Evolutionary conservation across 1,140 invertebrate genomes (phyloP).

Genomic region (Scylla paramamosain): DNA sequence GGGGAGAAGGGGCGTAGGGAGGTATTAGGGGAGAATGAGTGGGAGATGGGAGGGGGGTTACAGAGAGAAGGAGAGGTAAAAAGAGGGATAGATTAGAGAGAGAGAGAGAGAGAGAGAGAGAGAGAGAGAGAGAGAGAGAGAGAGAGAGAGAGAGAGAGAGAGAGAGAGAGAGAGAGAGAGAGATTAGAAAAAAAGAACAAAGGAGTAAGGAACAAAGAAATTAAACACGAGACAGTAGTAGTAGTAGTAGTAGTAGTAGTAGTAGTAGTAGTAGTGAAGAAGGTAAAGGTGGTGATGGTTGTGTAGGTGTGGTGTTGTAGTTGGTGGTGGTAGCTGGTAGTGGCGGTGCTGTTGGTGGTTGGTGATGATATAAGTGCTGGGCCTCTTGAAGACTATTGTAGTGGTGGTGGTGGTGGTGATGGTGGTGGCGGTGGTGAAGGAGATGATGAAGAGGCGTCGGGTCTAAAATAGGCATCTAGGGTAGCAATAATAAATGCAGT

Average conservation of each 20-base stretch:
- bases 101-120: neutral
- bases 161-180: neutral
- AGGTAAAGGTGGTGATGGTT: neutral
- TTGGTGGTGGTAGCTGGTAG: too few relatives aligned
- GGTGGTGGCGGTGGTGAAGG: too few relatives aligned
- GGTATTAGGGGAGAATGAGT: too few relatives aligned
- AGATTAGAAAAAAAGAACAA: neutral
- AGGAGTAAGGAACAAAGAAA: neutral
- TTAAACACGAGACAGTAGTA: neutral
- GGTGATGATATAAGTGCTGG: too few relatives aligned
- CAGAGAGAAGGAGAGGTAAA: neutral
- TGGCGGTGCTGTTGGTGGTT: too few relatives aligned
- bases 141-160: constrained; percentile 4
- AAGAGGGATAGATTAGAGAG: neutral
- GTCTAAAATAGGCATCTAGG: too few relatives aligned
- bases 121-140: neutral
- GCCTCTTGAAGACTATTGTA: too few relatives aligned
- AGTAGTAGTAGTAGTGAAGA: neutral
- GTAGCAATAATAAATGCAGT: too few relatives aligned
- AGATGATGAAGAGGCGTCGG: too few relatives aligned
- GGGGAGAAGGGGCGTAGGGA: neutral
- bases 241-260: too few relatives aligned
- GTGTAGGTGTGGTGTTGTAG: too few relatives aligned
- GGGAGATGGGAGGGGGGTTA: neutral
- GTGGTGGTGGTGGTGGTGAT: too few relatives aligned